Conservation (phyloP, 2,888 invertebrate genomes). For the Cantharis flavilabris region DNA sequence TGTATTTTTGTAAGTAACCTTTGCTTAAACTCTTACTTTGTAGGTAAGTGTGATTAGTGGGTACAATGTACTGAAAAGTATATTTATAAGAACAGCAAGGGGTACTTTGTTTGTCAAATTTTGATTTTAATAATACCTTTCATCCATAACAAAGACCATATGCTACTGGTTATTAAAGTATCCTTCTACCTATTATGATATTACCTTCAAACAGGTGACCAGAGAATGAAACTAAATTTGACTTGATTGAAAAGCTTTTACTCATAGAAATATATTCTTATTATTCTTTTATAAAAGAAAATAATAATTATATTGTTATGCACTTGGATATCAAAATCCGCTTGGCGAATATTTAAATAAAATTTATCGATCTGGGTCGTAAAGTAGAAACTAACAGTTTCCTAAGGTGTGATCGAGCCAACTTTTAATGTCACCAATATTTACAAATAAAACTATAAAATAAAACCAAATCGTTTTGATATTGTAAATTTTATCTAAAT, state of each 20-base stretch:
- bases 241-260: neutral
- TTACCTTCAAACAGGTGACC: neutral
- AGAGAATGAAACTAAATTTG: neutral
- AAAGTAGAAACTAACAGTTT: neutral
- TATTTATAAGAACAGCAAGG: neutral
- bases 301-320: neutral
- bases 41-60: neutral
- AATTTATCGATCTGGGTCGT: neutral
- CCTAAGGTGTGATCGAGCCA: neutral
- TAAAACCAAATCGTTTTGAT: neutral
- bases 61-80: neutral
- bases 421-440: neutral
- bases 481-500: neutral
- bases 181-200: neutral
- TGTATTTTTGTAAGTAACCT: neutral
- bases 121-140: neutral
- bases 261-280: neutral
- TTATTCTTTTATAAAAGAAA: neutral
- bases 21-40: neutral
- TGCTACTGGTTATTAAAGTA: neutral
- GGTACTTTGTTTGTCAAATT: neutral
- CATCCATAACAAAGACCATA: neutral
- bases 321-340: neutral
- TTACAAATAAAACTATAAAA: neutral
- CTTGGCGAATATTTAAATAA: neutral